Conservation (phyloP, 2,113 vertebrate species). For the Nibea coibor region DNA sequence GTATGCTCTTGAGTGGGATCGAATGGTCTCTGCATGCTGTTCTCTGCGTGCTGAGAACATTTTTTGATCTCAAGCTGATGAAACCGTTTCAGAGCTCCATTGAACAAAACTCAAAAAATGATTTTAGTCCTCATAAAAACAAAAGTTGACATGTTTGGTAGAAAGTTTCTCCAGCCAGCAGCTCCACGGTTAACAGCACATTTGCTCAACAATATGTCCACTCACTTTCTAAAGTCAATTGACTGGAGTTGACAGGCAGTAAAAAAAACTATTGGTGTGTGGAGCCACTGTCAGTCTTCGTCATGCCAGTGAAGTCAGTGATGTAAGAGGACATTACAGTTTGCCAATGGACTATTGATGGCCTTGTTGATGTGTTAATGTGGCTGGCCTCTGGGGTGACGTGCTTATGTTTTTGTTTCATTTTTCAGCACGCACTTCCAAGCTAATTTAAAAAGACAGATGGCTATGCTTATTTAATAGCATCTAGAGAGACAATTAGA, state of each 20-base stretch:
- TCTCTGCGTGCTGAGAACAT: constrained; percentile 37
- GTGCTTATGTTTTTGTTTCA: constrained; percentile 34
- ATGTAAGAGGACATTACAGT: constrained; percentile 46
- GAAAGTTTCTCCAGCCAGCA: constrained; percentile 5
- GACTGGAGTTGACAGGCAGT: constrained; percentile 46
- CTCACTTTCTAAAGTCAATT: constrained; percentile 21
- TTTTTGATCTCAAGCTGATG: constrained; percentile 44
- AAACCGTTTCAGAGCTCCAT: constrained; percentile 41
- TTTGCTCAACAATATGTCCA: constrained; percentile 18
- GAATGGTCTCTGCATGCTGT: constrained; percentile 27
- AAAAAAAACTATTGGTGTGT: constrained; percentile 38
- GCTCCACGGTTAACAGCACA: constrained; percentile 19
- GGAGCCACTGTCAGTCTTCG: constrained; percentile 41
- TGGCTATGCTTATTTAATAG: constrained; percentile 57
- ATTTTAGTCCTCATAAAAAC: constrained; percentile 16
- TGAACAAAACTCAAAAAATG: constrained; percentile 42
- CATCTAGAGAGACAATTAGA: constrained; percentile 62
- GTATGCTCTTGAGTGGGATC: neutral
- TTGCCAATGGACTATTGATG: constrained; percentile 42
- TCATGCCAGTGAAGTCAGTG: constrained; percentile 41
- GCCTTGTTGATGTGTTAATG: constrained; percentile 42
- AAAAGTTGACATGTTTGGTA: constrained; percentile 1
- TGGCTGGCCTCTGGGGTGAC: constrained; percentile 11
- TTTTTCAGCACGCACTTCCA: constrained; percentile 25
- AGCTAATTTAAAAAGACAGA: constrained; percentile 68